Evolutionary conservation across 1,140 invertebrate species (phyloP).

Genomic region (Listronotus oregonensis): DNA sequence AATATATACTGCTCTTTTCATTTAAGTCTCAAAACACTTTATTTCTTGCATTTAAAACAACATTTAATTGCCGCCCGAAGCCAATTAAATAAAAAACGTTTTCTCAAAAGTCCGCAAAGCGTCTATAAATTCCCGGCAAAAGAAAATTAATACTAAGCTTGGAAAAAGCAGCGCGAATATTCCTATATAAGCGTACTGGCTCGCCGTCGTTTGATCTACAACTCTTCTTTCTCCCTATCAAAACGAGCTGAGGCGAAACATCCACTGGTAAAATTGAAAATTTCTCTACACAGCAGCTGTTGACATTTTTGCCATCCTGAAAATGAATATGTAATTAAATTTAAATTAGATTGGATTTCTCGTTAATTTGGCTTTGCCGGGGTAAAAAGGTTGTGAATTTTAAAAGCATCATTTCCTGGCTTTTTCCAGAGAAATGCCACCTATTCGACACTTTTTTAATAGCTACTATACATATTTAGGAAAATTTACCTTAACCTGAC

Average conservation of each 20-base stretch:
- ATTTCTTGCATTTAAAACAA: no score
- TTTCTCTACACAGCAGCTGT: constrained; percentile 39
- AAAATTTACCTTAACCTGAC: no score
- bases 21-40: no score
- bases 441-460: no score
- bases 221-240: constrained; percentile 36
- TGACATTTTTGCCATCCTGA: constrained; percentile 36
- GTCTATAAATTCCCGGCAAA: constrained; percentile 27
- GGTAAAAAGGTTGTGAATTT: constrained; percentile 30
- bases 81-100: no score
- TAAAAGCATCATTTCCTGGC: constrained; percentile 28
- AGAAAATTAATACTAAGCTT: constrained; percentile 33
- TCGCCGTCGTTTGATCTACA: constrained; percentile 30
- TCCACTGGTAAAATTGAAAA: constrained; percentile 38
- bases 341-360: constrained; percentile 41
- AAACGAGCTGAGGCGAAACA: constrained; percentile 36
- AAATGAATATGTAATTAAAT: constrained; percentile 42
- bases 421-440: constrained; percentile 10
- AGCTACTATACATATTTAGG: no score
- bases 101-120: no score
- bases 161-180: constrained; percentile 32
- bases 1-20: no score
- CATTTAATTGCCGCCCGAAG: no score
- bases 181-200: constrained; percentile 19
- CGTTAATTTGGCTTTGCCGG: constrained; percentile 30